A percentile compares a stretch with the other conserved stretches of the same genome.
These are phyloP conservation scores for Chrysomela aeneicollis DNA, from an alignment of 2,888 invertebrate genomes.

Conservation along the genomic window DNA sequence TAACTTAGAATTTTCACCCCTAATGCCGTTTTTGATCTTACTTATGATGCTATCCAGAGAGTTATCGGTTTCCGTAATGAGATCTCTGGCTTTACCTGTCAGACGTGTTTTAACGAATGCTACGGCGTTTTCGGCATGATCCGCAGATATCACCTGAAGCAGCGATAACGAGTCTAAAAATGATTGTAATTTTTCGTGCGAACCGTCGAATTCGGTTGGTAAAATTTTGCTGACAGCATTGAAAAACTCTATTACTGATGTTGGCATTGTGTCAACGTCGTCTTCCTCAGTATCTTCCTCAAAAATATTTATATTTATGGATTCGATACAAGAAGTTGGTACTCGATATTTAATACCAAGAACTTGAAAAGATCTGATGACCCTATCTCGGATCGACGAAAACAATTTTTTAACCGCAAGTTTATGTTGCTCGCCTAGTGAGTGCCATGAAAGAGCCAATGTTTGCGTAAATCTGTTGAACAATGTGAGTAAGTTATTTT, in stretches of 20 bases:
- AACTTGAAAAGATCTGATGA: neutral
- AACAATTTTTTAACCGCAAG: neutral
- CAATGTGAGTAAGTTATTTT: neutral
- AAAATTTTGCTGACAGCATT: constrained; percentile 23
- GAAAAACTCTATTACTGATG: constrained; percentile 16
- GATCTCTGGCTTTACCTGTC: constrained; percentile 20
- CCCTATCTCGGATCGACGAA: neutral
- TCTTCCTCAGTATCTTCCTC: neutral
- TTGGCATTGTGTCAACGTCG: neutral
- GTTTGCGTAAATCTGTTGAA: neutral
- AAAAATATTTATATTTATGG: neutral
- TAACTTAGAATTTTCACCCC: constrained; percentile 13
- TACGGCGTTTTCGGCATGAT: constrained; percentile 20
- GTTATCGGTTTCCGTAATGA: constrained; percentile 17
- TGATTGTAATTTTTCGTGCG: constrained; percentile 5
- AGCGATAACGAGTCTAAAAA: constrained; percentile 9
- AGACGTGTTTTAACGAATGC: constrained; percentile 31
- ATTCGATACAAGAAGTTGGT: neutral
- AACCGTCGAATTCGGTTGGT: constrained; percentile 15
- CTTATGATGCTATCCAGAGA: constrained; percentile 10
- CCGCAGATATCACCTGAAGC: constrained; percentile 2
- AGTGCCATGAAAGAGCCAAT: neutral
- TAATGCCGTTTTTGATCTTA: constrained; percentile 25
- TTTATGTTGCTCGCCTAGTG: neutral
- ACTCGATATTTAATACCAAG: neutral